Conservation (phyloP, 1,140 invertebrate species). For the Pentalonia nigronervosa region DNA sequence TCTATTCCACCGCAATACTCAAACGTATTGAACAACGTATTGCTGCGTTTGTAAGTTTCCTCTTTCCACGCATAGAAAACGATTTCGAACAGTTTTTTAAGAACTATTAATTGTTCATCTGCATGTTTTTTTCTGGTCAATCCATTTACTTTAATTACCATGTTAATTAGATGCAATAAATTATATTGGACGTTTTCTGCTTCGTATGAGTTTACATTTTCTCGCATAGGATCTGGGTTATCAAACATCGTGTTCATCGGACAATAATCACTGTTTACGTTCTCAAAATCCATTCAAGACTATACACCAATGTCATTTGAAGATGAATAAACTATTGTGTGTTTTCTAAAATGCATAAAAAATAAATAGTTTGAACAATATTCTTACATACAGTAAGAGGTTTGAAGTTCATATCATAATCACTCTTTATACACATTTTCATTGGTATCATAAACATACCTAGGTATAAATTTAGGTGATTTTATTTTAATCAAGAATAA, state of each 20-base stretch:
- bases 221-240: constrained; percentile 78
- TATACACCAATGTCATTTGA: neutral
- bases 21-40: constrained; percentile 85
- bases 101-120: constrained; percentile 68
- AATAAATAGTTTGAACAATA: neutral
- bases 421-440: too few relatives aligned
- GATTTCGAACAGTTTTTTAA: constrained; percentile 82
- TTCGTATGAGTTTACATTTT: constrained; percentile 76
- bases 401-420: too few relatives aligned
- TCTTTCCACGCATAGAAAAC: constrained; percentile 91
- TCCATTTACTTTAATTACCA: constrained; percentile 73
- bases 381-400: neutral
- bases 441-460: too few relatives aligned
- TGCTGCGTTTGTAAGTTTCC: constrained; percentile 84
- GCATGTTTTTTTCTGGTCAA: constrained; percentile 57
- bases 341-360: neutral
- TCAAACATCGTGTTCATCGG: constrained; percentile 75
- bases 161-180: constrained; percentile 71
- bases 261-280: constrained; percentile 63
- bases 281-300: too few relatives aligned
- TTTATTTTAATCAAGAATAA: too few relatives aligned
- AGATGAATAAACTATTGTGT: neutral
- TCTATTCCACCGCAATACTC: constrained; percentile 86
- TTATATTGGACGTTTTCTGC: constrained; percentile 82
- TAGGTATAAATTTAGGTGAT: too few relatives aligned